Conservation (phyloP, 2,888 invertebrate genomes). For the Andricus quercusramuli region DNA sequence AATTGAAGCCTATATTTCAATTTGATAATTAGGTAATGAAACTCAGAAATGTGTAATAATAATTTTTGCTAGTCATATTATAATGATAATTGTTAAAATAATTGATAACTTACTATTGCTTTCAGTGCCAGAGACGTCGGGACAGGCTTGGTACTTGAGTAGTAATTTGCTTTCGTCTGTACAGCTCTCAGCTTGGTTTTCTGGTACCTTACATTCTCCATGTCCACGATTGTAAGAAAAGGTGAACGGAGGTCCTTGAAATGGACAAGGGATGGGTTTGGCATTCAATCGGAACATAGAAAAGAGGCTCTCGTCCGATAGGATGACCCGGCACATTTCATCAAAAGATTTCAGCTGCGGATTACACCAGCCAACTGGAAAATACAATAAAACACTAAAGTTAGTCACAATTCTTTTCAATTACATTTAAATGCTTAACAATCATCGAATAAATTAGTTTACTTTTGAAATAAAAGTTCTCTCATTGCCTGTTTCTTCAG, state of each 20-base stretch:
- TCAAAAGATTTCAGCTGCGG: constrained; percentile 80
- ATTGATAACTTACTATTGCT: constrained; percentile 83
- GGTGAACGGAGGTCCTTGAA: constrained; percentile 88
- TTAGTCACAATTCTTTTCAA: constrained; percentile 4
- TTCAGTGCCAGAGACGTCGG: constrained; percentile 88
- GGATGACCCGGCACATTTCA: constrained; percentile 83
- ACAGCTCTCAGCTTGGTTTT: constrained; percentile 90
- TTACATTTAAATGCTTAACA: neutral
- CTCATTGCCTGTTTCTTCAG: too few species aligned
- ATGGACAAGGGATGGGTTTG: constrained; percentile 88
- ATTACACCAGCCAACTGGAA: constrained; percentile 81
- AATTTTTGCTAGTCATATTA: too few species aligned
- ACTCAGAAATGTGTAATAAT: too few species aligned
- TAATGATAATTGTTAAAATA: neutral
- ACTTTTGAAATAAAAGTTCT: neutral
- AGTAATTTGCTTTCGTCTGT: constrained; percentile 90
- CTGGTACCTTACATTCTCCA: constrained; percentile 87
- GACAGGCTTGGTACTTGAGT: constrained; percentile 91
- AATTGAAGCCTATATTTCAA: too few species aligned
- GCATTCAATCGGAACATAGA: constrained; percentile 87
- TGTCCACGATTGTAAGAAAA: constrained; percentile 89
- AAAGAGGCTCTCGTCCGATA: constrained; percentile 86
- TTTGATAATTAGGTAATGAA: too few species aligned
- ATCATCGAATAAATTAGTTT: neutral
- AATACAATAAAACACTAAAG: neutral